phyloP scores from a whole-genome alignment of 2,113 vertebrate species.

The Strix uralensis region DNA sequence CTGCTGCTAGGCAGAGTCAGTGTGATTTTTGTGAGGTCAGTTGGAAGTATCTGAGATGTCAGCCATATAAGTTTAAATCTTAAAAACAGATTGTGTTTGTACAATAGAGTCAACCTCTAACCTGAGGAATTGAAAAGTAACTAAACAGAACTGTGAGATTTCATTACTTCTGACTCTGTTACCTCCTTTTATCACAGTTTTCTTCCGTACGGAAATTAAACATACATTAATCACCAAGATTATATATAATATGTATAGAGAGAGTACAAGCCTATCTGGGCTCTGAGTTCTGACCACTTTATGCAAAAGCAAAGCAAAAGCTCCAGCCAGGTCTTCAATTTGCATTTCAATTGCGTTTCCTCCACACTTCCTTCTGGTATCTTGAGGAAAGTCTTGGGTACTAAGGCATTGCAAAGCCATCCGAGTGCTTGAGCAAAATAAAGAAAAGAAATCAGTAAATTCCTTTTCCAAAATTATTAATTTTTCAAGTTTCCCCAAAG shows the following conservation, averaged over 20 bases:
- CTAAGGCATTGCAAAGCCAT: neutral
- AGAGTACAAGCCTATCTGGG: neutral
- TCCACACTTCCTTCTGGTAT: neutral
- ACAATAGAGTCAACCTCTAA: neutral
- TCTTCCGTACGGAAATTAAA: constrained; percentile 12
- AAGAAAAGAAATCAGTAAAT: neutral
- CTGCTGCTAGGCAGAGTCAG: neutral
- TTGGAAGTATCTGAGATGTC: neutral
- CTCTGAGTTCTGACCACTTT: constrained; percentile 1
- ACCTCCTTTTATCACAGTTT: neutral
- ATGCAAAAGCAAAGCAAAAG: constrained; percentile 10
- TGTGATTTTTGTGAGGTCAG: neutral
- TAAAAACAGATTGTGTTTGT: neutral
- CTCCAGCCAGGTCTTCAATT: constrained; percentile 20
- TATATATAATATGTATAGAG: neutral
- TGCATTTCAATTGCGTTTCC: constrained; percentile 21
- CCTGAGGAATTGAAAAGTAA: neutral
- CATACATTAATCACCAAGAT: neutral
- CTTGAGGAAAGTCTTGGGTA: neutral
- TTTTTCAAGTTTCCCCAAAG: neutral
- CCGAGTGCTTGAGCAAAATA: neutral
- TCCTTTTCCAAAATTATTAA: neutral
- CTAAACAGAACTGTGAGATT: neutral
- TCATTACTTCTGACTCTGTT: neutral
- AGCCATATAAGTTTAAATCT: neutral